phyloP scores from a whole-genome alignment of 1,140 invertebrate genomes.

The Venustaconcha ellipsiformis region DNA sequence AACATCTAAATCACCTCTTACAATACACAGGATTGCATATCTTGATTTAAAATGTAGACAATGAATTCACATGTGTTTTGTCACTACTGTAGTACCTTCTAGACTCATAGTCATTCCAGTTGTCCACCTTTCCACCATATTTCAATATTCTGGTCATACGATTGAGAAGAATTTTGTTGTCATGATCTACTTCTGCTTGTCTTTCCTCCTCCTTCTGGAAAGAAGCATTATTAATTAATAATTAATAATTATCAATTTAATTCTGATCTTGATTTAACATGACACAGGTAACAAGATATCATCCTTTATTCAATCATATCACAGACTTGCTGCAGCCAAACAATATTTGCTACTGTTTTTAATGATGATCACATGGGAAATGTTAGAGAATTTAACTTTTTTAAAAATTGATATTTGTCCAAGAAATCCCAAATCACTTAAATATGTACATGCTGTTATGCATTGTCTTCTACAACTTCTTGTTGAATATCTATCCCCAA shows the following conservation, averaged over 20 bases:
- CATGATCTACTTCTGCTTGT: slow-evolving; percentile 54
- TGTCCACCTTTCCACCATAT: slow-evolving; percentile 45
- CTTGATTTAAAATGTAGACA: slow-evolving; percentile 1
- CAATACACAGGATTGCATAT: background rate
- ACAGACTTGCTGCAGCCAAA: background rate
- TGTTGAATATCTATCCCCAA: too few species aligned
- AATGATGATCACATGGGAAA: background rate
- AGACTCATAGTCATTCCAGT: slow-evolving; percentile 57
- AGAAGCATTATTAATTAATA: background rate
- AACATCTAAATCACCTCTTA: background rate
- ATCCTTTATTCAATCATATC: background rate
- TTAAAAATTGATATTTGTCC: too few species aligned
- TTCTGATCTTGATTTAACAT: background rate
- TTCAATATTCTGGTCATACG: slow-evolving; percentile 59
- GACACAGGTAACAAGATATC: background rate
- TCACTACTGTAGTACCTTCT: slow-evolving; percentile 34
- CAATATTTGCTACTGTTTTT: background rate
- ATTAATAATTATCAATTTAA: background rate
- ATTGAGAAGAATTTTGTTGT: slow-evolving; percentile 56
- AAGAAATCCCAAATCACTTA: too few species aligned
- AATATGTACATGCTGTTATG: too few species aligned
- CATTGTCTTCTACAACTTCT: too few species aligned
- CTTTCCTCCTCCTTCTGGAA: slow-evolving; percentile 58
- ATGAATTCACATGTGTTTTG: background rate
- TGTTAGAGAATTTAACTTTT: too few species aligned